Conservation (phyloP, 2,797 vertebrate species). For the Botia almorhae region DNA sequence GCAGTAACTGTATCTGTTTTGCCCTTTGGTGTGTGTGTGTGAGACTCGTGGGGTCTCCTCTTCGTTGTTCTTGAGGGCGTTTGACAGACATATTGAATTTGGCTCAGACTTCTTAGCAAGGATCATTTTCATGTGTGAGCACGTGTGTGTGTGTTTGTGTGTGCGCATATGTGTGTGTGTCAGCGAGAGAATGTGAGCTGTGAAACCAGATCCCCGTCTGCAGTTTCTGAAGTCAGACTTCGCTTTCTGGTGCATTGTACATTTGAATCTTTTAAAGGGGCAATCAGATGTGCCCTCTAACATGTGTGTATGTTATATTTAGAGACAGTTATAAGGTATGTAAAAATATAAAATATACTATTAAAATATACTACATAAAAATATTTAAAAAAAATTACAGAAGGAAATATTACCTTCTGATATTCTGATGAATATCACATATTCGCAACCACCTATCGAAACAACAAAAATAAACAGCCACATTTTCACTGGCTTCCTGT, state of each 20-base stretch:
- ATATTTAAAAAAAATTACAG: too few species aligned
- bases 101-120: slow-evolving; percentile 61
- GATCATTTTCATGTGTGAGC: slow-evolving; percentile 64
- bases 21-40: slow-evolving; percentile 1
- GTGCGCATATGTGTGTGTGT: slow-evolving; percentile 29
- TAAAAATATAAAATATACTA: too few species aligned
- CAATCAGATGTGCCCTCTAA: slow-evolving; percentile 33
- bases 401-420: too few species aligned
- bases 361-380: too few species aligned
- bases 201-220: slow-evolving; percentile 56
- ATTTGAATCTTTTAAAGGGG: slow-evolving; percentile 58
- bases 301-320: background rate
- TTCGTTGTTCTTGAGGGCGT: slow-evolving; percentile 54
- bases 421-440: too few species aligned
- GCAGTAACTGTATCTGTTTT: slow-evolving; percentile 31
- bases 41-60: slow-evolving; percentile 41
- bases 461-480: background rate
- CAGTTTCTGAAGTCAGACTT: slow-evolving; percentile 45
- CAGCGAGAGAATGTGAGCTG: slow-evolving; percentile 36
- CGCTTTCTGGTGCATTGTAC: slow-evolving; percentile 42
- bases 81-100: slow-evolving; percentile 55
- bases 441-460: background rate
- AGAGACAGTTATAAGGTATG: slow-evolving; percentile 27
- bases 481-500: background rate
- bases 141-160: slow-evolving; percentile 6